A percentile compares a stretch with the other conserved stretches of the same genome.
Conservation (phyloP, 2,888 invertebrate species). For the Dorcus parallelipipedus region DNA sequence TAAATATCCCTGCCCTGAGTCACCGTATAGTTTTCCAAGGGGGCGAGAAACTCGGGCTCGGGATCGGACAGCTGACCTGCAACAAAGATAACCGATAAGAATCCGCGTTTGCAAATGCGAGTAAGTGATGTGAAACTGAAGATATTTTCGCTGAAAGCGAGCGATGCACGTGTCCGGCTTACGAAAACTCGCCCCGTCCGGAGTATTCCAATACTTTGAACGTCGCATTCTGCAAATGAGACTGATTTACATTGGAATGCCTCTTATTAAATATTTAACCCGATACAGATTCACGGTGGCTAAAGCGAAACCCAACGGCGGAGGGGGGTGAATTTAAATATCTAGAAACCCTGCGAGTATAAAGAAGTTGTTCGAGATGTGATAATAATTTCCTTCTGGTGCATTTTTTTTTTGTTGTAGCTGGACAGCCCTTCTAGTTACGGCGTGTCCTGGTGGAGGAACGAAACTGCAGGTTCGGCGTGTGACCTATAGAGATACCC, state of each 20-base stretch:
- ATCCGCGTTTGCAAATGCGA: conserved; percentile 36
- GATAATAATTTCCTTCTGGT: no score
- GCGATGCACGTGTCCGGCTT: conserved; percentile 46
- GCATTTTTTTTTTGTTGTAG: no score
- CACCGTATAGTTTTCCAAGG: conserved; percentile 82
- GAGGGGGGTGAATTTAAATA: conserved; percentile 2
- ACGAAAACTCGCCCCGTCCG: conserved; percentile 32
- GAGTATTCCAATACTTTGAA: conserved; percentile 47
- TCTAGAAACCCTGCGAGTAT: no score
- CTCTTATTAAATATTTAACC: conserved; percentile 48
- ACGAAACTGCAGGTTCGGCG: neutral
- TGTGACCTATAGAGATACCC: conserved; percentile 3
- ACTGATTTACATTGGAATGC: conserved; percentile 48
- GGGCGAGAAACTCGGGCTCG: conserved; percentile 79
- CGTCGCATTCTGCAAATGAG: conserved; percentile 43
- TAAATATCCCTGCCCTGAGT: conserved; percentile 83
- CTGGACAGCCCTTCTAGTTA: no score
- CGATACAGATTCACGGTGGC: conserved; percentile 19
- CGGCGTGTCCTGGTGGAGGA: no score
- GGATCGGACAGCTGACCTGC: conserved; percentile 68
- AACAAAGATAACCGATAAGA: conserved; percentile 33
- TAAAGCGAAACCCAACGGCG: neutral
- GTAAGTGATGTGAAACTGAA: conserved; percentile 48
- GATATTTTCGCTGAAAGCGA: conserved; percentile 46
- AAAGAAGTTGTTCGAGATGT: no score